These are phyloP conservation scores for Drosophila fulvimacula DNA, from an alignment of 2,888 invertebrate genomes.

Conservation along the genomic window DNA sequence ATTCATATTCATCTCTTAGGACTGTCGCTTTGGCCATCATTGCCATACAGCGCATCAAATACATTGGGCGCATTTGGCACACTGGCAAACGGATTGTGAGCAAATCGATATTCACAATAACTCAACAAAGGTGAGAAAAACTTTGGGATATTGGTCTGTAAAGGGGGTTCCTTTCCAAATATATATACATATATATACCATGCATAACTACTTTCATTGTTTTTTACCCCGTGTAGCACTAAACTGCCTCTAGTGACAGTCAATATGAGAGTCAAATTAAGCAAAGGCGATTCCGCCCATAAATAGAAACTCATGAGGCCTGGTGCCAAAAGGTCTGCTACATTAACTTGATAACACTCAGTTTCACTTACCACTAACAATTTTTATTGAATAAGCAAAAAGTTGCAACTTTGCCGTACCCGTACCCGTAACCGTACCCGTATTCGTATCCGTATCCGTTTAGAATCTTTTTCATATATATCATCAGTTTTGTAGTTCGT, in stretches of 20 bases:
- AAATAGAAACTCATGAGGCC: slow-evolving; percentile 52
- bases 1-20: slow-evolving; percentile 80
- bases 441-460: not conserved
- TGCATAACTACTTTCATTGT: slow-evolving; percentile 51
- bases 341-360: slow-evolving; percentile 26
- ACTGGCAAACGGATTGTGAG: slow-evolving; percentile 87
- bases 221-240: slow-evolving; percentile 57
- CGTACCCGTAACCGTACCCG: not conserved
- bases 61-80: slow-evolving; percentile 88
- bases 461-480: slow-evolving; percentile 7
- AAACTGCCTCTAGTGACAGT: slow-evolving; percentile 80
- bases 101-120: slow-evolving; percentile 84
- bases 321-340: slow-evolving; percentile 61
- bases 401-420: slow-evolving; percentile 19
- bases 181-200: slow-evolving; percentile 40
- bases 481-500: slow-evolving; percentile 13
- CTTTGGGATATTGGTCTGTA: not conserved
- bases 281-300: slow-evolving; percentile 66
- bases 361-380: slow-evolving; percentile 16
- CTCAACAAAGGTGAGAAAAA: slow-evolving; percentile 82
- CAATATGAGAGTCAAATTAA: slow-evolving; percentile 81
- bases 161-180: not conserved
- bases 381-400: slow-evolving; percentile 24
- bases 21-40: slow-evolving; percentile 86
- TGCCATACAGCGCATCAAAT: slow-evolving; percentile 88